Percentiles rank a stretch among this genome's conserved stretches.
These are phyloP conservation scores for Polypterus senegalus DNA, from an alignment of 2,113 vertebrate species.

Conservation along the genomic window DNA sequence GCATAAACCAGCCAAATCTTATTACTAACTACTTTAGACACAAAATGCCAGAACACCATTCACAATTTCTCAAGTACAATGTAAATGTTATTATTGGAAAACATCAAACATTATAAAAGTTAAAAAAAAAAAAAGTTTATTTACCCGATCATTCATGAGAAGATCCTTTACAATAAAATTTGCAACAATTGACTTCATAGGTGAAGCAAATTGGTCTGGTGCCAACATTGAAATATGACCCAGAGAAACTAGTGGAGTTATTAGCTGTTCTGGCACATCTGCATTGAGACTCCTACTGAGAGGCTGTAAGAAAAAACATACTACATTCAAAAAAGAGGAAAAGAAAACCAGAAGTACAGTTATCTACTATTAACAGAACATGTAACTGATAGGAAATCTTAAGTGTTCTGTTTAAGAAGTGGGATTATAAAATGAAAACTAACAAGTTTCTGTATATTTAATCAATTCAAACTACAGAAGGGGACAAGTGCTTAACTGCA, in stretches of 20 bases:
- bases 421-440: too few species aligned
- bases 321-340: too few species aligned
- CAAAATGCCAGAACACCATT: neutral
- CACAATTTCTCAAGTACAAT: neutral
- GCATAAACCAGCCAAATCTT: too few species aligned
- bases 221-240: slow-evolving; percentile 97
- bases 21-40: neutral
- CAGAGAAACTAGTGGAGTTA: slow-evolving; percentile 91
- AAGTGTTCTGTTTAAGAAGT: too few species aligned
- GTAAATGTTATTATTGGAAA: neutral
- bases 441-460: too few species aligned
- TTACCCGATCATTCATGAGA: slow-evolving; percentile 95
- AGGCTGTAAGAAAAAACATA: slow-evolving; percentile 51
- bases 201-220: slow-evolving; percentile 95
- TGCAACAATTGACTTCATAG: slow-evolving; percentile 98
- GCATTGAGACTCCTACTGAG: slow-evolving; percentile 94
- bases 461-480: too few species aligned
- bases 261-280: slow-evolving; percentile 92
- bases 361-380: too few species aligned
- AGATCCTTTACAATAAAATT: slow-evolving; percentile 98
- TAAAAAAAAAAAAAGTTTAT: slow-evolving; percentile 17
- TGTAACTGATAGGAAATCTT: too few species aligned
- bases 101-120: neutral
- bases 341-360: too few species aligned
- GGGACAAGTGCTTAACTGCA: too few species aligned